phyloP scores from a whole-genome alignment of 2,113 vertebrate genomes.

The Cisticola juncidis region DNA sequence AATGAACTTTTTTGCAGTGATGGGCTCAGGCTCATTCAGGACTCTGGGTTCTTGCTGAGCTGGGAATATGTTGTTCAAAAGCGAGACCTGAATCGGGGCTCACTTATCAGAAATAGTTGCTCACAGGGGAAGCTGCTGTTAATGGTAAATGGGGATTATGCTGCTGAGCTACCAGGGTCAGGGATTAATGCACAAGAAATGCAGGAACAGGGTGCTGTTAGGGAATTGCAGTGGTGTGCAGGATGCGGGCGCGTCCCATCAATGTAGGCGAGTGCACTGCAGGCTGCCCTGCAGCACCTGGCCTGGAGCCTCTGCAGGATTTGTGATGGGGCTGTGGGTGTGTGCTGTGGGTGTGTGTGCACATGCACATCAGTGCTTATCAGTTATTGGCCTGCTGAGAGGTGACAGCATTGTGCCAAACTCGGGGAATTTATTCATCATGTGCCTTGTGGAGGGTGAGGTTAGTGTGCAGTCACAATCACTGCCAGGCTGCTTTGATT shows the following conservation, averaged over 20 bases:
- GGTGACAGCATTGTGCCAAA: background rate
- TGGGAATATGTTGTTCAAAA: constrained; percentile 74
- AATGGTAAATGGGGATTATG: constrained; percentile 82
- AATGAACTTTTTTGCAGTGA: constrained; percentile 81
- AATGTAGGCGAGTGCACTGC: background rate
- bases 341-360: rapidly evolving
- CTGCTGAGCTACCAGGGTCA: constrained; percentile 72
- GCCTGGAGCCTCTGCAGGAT: background rate
- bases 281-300: constrained; percentile 35
- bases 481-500: background rate
- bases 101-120: constrained; percentile 78
- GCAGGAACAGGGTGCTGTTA: constrained; percentile 52
- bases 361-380: rapidly evolving
- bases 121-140: constrained; percentile 70
- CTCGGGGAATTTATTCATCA: background rate
- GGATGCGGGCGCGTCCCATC: background rate
- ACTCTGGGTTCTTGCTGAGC: constrained; percentile 74
- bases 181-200: constrained; percentile 73
- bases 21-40: constrained; percentile 72
- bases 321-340: background rate
- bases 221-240: background rate
- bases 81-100: constrained; percentile 64
- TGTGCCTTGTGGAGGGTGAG: background rate
- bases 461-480: background rate
- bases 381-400: background rate